These are phyloP conservation scores for Agonopterix heracliana DNA, from an alignment of 2,888 invertebrate genomes.

Conservation along the genomic window DNA sequence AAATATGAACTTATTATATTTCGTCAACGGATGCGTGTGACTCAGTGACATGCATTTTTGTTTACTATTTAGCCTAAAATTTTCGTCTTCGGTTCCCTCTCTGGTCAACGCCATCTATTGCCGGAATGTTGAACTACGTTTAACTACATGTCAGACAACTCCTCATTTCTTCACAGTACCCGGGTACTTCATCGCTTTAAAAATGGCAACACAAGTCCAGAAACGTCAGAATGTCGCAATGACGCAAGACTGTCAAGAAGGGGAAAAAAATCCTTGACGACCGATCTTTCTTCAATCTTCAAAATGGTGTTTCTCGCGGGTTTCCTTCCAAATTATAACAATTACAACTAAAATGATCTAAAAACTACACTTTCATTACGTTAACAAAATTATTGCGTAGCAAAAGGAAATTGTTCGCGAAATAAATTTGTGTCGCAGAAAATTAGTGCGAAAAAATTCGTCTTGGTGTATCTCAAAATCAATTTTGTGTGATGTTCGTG, in stretches of 20 bases:
- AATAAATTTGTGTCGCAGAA: background rate
- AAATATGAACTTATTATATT: too few relatives aligned
- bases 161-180: too few relatives aligned
- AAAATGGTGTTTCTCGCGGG: conserved; percentile 71
- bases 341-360: conserved; percentile 52
- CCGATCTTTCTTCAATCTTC: conserved; percentile 60
- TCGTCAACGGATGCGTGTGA: too few relatives aligned
- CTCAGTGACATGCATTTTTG: too few relatives aligned
- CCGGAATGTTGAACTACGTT: too few relatives aligned
- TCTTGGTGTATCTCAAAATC: conserved; percentile 32
- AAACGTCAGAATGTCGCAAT: conserved; percentile 59
- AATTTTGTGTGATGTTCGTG: conserved; percentile 59
- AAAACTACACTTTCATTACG: conserved; percentile 32
- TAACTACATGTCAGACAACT: too few relatives aligned
- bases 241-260: conserved; percentile 53
- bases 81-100: too few relatives aligned
- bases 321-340: conserved; percentile 57
- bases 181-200: too few relatives aligned
- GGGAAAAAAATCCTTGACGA: conserved; percentile 60
- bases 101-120: too few relatives aligned
- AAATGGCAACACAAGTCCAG: conserved; percentile 13
- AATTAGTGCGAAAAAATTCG: conserved; percentile 24
- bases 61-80: too few relatives aligned
- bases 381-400: conserved; percentile 9
- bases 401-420: too few relatives aligned